These are phyloP conservation scores for Leptinotarsa haldemani DNA, from an alignment of 2,888 invertebrate species.

Conservation along the genomic window DNA sequence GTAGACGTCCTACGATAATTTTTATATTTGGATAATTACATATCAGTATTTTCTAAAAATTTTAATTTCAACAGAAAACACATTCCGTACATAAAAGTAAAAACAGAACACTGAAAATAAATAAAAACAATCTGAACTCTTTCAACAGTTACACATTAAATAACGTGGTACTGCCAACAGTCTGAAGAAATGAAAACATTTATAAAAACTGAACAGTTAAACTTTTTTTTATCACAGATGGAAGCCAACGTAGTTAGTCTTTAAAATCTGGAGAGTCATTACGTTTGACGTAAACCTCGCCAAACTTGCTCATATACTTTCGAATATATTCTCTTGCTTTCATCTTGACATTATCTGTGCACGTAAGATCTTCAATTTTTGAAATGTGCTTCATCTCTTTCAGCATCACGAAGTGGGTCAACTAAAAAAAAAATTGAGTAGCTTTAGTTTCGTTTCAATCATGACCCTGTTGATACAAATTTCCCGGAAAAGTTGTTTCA, in stretches of 20 bases:
- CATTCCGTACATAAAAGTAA: background rate
- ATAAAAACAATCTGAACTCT: constrained; percentile 9
- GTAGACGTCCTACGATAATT: too few relatives aligned
- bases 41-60: background rate
- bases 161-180: too few relatives aligned
- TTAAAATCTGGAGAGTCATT: constrained; percentile 70
- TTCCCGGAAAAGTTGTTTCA: too few relatives aligned
- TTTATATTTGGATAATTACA: background rate
- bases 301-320: constrained; percentile 97
- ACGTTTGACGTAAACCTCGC: constrained; percentile 79
- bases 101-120: constrained; percentile 15
- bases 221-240: constrained; percentile 42
- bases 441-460: background rate
- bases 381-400: constrained; percentile 95
- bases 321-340: constrained; percentile 95
- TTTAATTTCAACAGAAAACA: constrained; percentile 1
- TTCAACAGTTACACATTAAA: background rate
- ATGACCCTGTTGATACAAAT: too few relatives aligned
- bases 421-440: constrained; percentile 69
- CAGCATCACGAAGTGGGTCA: constrained; percentile 94
- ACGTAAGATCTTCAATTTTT: constrained; percentile 85
- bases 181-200: background rate
- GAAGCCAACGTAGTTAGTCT: constrained; percentile 46
- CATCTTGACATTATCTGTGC: constrained; percentile 91
- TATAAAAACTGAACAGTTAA: constrained; percentile 5